Evolutionary conservation across 2,888 invertebrate genomes (phyloP).

Genomic region (Platynereis dumerilii): DNA sequence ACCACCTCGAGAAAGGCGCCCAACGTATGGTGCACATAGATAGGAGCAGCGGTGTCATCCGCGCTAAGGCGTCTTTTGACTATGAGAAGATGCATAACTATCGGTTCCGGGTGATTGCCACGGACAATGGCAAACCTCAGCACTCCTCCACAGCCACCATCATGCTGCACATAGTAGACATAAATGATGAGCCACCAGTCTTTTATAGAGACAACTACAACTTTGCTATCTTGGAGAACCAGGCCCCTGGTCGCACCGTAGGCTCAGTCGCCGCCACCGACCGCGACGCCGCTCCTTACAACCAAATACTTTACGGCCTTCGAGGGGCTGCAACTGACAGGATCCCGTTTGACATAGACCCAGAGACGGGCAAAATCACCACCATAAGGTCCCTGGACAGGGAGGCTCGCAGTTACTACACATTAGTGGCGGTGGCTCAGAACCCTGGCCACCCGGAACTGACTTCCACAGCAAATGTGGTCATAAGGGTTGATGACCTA

Average conservation of each 20-base stretch:
- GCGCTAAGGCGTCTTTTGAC: slow-evolving; percentile 16
- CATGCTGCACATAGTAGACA: slow-evolving; percentile 19
- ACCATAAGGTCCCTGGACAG: slow-evolving; percentile 17
- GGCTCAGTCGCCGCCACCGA: slow-evolving; percentile 15
- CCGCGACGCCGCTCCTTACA: slow-evolving; percentile 18
- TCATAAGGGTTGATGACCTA: slow-evolving; percentile 15
- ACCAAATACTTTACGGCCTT: slow-evolving; percentile 13
- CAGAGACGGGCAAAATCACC: slow-evolving; percentile 17
- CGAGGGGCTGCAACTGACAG: background rate
- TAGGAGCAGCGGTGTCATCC: slow-evolving; percentile 9
- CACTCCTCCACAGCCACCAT: slow-evolving; percentile 17
- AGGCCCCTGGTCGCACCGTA: background rate
- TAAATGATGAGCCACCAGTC: slow-evolving; percentile 20
- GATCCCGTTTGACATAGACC: slow-evolving; percentile 14
- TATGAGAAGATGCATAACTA: slow-evolving; percentile 23
- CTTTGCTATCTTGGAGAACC: slow-evolving; percentile 19
- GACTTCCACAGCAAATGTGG: slow-evolving; percentile 12
- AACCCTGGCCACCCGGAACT: slow-evolving; percentile 16
- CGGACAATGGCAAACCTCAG: slow-evolving; percentile 17
- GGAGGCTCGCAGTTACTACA: slow-evolving; percentile 15
- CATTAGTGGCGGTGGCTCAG: slow-evolving; percentile 9
- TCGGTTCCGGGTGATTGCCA: slow-evolving; percentile 19
- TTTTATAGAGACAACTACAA: slow-evolving; percentile 4
- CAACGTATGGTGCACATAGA: slow-evolving; percentile 13
- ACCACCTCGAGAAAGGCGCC: slow-evolving; percentile 10